These are phyloP conservation scores for Drosophila kanapiae DNA, from an alignment of 1,140 invertebrate genomes.

Conservation along the genomic window DNA sequence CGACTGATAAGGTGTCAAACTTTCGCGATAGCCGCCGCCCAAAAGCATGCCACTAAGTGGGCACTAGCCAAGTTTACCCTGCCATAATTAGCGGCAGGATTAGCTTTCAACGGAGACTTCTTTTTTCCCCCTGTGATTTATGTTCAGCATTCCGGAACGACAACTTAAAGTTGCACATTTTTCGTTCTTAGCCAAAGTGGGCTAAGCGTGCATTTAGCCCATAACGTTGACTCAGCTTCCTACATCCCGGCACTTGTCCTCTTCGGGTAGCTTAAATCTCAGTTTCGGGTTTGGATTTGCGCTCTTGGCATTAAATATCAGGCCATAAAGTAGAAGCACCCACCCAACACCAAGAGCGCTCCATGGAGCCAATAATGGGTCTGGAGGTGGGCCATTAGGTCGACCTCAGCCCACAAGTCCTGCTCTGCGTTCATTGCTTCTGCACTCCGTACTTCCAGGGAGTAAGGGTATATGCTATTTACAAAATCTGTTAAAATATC, in stretches of 20 bases:
- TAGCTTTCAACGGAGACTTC: not conserved
- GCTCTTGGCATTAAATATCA: constrained; percentile 57
- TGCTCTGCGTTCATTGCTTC: constrained; percentile 20
- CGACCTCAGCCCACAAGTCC: constrained; percentile 6
- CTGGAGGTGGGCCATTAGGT: constrained; percentile 52
- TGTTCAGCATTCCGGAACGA: not conserved
- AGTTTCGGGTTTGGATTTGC: constrained; percentile 22
- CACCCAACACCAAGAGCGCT: constrained; percentile 15
- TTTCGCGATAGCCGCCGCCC: constrained; percentile 34
- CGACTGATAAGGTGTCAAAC: constrained; percentile 47
- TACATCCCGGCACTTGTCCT: constrained; percentile 44
- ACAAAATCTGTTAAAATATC: not conserved
- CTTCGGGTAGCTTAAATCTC: constrained; percentile 32
- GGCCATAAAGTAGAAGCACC: constrained; percentile 65
- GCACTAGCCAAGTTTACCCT: constrained; percentile 23
- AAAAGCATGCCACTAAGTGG: constrained; percentile 37
- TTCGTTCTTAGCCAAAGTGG: constrained; percentile 10
- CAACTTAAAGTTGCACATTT: constrained; percentile 35
- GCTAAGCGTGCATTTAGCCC: constrained; percentile 54
- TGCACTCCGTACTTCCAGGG: not conserved
- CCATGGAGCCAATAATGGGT: constrained; percentile 33
- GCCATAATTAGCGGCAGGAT: constrained; percentile 45
- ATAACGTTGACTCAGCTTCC: constrained; percentile 38
- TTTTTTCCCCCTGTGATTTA: constrained; percentile 15
- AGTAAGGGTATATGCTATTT: constrained; percentile 4